phyloP scores from a whole-genome alignment of 2,113 vertebrate species.

The Cephalopterus ornatus region DNA sequence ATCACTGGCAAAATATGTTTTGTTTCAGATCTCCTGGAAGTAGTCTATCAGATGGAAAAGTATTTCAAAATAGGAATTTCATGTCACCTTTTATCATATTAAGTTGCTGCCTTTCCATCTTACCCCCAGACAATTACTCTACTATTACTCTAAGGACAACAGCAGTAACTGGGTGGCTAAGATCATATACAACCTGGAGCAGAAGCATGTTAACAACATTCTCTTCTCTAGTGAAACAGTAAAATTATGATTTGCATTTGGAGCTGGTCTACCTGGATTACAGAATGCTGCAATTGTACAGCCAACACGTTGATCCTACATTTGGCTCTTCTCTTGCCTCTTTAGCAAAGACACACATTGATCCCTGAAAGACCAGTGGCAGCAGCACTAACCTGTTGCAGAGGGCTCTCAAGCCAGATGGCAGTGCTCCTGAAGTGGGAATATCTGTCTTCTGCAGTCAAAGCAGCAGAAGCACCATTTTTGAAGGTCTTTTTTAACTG shows the following conservation, averaged over 20 bases:
- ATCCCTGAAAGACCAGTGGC: not conserved
- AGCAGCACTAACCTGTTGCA: not conserved
- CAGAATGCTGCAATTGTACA: not conserved
- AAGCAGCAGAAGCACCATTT: not conserved
- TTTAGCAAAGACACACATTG: not conserved
- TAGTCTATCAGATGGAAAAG: not conserved
- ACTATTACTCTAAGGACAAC: not conserved
- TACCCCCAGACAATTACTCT: accelerated
- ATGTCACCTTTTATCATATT: not conserved
- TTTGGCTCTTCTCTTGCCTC: not conserved
- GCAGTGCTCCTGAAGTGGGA: not conserved
- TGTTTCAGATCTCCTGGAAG: not conserved
- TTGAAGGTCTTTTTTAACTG: not conserved
- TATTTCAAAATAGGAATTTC: not conserved
- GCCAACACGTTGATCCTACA: not conserved
- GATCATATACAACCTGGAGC: not conserved
- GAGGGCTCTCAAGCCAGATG: not conserved
- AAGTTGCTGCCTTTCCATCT: not conserved
- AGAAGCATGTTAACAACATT: not conserved
- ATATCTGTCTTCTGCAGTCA: not conserved
- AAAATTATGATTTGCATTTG: not conserved
- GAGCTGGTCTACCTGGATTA: not conserved
- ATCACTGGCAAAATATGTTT: not conserved
- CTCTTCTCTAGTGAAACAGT: not conserved
- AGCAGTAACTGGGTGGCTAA: not conserved